Base-by-base conservation (phyloP, 2,797 vertebrate species). In the Anas acuta region DNA sequence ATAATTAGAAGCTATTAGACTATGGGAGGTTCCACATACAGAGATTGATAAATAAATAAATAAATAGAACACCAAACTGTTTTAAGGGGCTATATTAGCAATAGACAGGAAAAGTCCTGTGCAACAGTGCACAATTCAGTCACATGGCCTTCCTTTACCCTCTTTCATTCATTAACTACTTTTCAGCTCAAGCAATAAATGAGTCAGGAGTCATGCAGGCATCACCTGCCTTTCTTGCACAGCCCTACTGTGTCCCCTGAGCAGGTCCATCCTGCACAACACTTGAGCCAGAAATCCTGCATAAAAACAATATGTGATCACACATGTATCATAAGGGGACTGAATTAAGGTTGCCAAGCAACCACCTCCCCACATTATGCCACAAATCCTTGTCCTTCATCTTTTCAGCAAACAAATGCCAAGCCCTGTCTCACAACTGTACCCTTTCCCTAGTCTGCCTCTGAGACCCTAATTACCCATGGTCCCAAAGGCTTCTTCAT, bases 321-420 rank as follows among this genome's bases (percentile, higher is more conserved):
- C 92, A 66, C 71, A 54, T 9, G 22, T 64, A 79, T 64, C 76
- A 49, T 41, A 73, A 76, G 47, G 51, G 88, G 74, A 93, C 56
- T 4, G 10, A 89, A 95, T 84, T 79, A 90, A 77, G 60, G 95
- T 95, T 96, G 94, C 92, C 93, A 79, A 41, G 92, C 93, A 96
- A 96, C 93, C 57, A 89, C 28, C 32, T 89, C 74, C 64, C 81
- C 67, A 82, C 69, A 60, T 84, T 71, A 90, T 89, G 77, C 88
- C 51, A 53, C 94, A 94, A 94, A 96, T 94, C 92, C 90, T 84
- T 71, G 80, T 84, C 81, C 89, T 87, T 87, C 96, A 93, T 95
- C 93, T 95, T 81, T 89, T 94, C 86, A 79, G 84, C 86, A 95
- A 96, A 95, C 80, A 94, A 73, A 92, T 35, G 83, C 60, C 87